Conservation (phyloP, 1,140 invertebrate species). For the Holotrichia oblita region DNA sequence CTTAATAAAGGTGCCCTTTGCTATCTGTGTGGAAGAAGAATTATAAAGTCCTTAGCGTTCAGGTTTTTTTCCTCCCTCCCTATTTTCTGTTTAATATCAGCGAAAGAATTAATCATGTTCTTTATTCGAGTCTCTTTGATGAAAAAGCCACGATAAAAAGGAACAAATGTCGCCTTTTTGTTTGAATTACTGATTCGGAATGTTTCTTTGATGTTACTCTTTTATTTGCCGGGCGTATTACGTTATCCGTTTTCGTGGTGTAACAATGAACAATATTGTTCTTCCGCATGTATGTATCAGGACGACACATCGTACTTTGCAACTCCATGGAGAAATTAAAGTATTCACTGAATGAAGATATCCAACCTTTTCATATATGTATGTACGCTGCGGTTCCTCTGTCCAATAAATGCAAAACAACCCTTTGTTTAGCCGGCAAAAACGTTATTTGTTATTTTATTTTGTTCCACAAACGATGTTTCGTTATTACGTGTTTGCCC, state of each 20-base stretch:
- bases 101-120: conserved; percentile 12
- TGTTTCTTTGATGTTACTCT: conserved; percentile 3
- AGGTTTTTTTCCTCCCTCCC: neutral
- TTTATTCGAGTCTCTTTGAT: conserved; percentile 6
- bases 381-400: neutral
- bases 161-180: conserved; percentile 16
- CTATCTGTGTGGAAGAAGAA: neutral
- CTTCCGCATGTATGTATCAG: neutral
- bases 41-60: neutral
- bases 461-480: neutral
- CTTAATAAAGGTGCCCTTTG: neutral
- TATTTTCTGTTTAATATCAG: conserved; percentile 13
- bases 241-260: neutral
- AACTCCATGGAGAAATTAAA: conserved; percentile 13
- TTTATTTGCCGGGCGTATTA: conserved; percentile 1
- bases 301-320: neutral
- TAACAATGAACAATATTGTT: conserved; percentile 13
- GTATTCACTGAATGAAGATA: neutral
- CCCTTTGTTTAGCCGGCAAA: neutral
- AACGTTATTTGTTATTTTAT: neutral
- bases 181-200: conserved; percentile 17
- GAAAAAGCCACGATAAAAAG: neutral
- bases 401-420: conserved; percentile 3
- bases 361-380: neutral
- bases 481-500: neutral